Evolutionary conservation across 1,140 invertebrate genomes (phyloP), one percentile per base, ranked within the genome.

Genomic region (Philopotamus ludificatus): DNA sequence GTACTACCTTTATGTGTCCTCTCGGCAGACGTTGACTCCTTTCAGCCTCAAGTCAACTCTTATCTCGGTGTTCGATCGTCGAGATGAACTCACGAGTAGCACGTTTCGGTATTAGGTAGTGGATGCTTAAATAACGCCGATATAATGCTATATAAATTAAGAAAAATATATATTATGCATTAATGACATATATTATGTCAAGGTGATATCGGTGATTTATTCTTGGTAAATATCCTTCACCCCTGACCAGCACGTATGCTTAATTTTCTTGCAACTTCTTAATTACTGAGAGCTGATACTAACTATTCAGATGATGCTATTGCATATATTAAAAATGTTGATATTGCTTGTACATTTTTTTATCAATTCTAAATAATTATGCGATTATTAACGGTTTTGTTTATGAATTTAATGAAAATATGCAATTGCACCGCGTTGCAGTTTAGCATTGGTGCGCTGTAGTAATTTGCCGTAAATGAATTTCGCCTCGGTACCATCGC

Each of bases 251-350:
- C 44, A 60, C 57, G 57, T 60, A 47, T 23, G 41, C 57, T 39
- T 60, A 60, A 60, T 60, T 60, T 60, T 47, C 57, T 47, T 22
- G 23, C 42, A 28, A 44, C 57, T 60, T 26, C 57, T 60, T 60
- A 60, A 60, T 60, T 60, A 47, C 57, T 49, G 23, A 41, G 25
- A 25, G 22, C 53, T 39, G 53, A 34, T 7, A 25, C n/a, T n/a
- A 57, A 60, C 57, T 60, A 22, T 23, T 57, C 44, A 41, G n/a
- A 16, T 16, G 18, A 47, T 8, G 44, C 44, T 47, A 47, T 16
- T 47, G 44, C 10, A 20, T 16, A 20, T n/a, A n/a, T n/a, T n/a
- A n/a, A n/a, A n/a, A n/a, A n/a, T n/a, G n/a, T n/a, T n/a, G n/a
- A n/a, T n/a, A n/a, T n/a, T n/a, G n/a, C n/a, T n/a, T n/a, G n/a